Percentiles rank a stretch among this genome's conserved stretches.
phyloP scores from a whole-genome alignment of 2,888 invertebrate genomes.

The Diarsia rubi region DNA sequence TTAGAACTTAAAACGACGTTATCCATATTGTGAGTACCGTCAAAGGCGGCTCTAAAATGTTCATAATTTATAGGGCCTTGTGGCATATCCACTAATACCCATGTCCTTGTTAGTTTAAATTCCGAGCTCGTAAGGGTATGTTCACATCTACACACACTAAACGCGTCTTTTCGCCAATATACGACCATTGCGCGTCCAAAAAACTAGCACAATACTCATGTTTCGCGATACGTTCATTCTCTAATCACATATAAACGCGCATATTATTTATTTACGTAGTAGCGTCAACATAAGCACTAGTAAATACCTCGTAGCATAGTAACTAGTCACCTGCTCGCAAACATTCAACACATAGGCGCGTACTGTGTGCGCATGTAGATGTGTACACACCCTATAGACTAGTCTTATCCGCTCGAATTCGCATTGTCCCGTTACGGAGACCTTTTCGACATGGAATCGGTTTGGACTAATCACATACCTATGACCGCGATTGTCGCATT shows the following conservation, averaged over 20 bases:
- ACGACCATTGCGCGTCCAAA: neutral
- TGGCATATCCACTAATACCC: constrained; percentile 11
- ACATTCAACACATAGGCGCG: neutral
- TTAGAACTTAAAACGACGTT: too few relatives aligned
- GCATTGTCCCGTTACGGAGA: neutral
- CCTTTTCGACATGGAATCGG: neutral
- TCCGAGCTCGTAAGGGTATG: constrained; percentile 21
- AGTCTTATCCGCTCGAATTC: neutral
- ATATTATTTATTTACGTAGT: neutral
- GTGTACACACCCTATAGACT: neutral
- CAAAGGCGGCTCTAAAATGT: constrained; percentile 1
- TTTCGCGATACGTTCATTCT: neutral
- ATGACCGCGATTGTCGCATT: neutral
- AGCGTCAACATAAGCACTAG: neutral
- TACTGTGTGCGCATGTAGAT: constrained; percentile 9
- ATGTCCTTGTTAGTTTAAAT: constrained; percentile 23
- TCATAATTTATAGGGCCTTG: constrained; percentile 13
- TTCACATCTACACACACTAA: constrained; percentile 24
- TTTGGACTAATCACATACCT: neutral
- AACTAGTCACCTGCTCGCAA: neutral
- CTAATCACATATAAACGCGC: neutral
- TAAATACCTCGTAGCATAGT: neutral
- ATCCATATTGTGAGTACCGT: constrained; percentile 23
- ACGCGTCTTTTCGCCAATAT: neutral
- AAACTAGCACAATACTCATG: neutral